Conservation (phyloP, 2,888 invertebrate species). For the Cyclophora albipunctata region DNA sequence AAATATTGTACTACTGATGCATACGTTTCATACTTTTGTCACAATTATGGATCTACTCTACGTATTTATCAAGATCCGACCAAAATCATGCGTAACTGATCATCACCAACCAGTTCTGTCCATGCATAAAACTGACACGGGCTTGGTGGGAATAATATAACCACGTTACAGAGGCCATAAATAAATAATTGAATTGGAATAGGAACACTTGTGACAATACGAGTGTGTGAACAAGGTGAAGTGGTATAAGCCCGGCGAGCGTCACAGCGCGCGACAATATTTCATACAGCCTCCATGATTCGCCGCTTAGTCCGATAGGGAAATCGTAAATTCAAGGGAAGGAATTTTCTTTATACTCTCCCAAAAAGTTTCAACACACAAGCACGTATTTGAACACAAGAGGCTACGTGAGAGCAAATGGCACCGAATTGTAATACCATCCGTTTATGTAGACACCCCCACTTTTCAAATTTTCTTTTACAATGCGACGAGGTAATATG, state of each 20-base stretch:
- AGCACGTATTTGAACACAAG: conserved; percentile 52
- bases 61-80: no score
- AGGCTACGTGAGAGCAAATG: conserved; percentile 51
- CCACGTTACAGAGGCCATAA: no score
- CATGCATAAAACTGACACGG: no score
- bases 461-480: conserved; percentile 59
- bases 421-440: conserved; percentile 59
- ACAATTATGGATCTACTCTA: no score
- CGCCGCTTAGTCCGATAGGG: conserved; percentile 65
- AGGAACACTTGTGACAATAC: conserved; percentile 24
- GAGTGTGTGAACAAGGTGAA: conserved; percentile 2
- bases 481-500: conserved; percentile 58
- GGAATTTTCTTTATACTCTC: conserved; percentile 65
- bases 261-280: conserved; percentile 52
- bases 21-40: no score
- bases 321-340: conserved; percentile 65
- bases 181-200: no score
- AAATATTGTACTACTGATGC: no score
- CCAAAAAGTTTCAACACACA: conserved; percentile 57
- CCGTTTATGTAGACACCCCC: conserved; percentile 52
- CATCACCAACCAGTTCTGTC: no score
- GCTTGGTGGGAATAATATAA: no score
- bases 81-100: no score
- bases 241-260: conserved; percentile 28
- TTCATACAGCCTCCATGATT: conserved; percentile 63